A percentile compares a stretch with the other conserved stretches of the same genome.
phyloP scores from a whole-genome alignment of 2,113 vertebrate genomes.

The Balaeniceps rex region DNA sequence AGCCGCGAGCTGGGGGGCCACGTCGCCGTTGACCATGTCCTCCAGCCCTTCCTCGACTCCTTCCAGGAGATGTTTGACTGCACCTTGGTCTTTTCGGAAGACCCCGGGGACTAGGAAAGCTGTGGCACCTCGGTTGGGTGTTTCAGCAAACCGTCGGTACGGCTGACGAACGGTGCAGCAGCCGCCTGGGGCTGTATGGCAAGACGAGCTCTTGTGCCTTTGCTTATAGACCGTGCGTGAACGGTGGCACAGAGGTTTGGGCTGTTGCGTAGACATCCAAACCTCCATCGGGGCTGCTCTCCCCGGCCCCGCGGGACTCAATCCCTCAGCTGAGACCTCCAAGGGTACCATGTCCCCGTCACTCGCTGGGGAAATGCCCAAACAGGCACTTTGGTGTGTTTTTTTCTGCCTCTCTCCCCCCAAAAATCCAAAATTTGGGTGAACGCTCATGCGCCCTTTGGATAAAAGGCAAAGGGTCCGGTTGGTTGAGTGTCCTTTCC shows the following conservation, averaged over 20 bases:
- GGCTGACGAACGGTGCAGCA: fast-evolving
- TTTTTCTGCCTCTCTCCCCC: background rate
- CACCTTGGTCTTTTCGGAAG: background rate
- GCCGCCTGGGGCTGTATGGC: fast-evolving
- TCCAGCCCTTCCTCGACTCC: conserved; percentile 27
- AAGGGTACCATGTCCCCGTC: fast-evolving
- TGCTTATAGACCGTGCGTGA: fast-evolving
- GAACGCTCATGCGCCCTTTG: fast-evolving
- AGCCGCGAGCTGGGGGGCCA: background rate
- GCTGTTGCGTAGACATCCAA: background rate
- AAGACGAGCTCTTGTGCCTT: background rate
- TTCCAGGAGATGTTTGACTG: conserved; percentile 51
- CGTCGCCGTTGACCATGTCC: background rate
- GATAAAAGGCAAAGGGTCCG: background rate
- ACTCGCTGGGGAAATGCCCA: background rate
- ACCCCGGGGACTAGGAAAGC: background rate
- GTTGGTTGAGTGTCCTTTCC: fast-evolving
- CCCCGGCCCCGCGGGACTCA: fast-evolving
- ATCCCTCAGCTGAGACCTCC: fast-evolving
- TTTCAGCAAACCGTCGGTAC: fast-evolving
- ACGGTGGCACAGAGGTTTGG: fast-evolving
- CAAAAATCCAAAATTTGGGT: background rate
- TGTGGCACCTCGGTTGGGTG: fast-evolving
- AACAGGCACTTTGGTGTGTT: background rate
- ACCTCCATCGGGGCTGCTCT: fast-evolving